Evolutionary conservation across 2,113 vertebrate genomes (phyloP).

Genomic region (Pituophis catenifer): DNA sequence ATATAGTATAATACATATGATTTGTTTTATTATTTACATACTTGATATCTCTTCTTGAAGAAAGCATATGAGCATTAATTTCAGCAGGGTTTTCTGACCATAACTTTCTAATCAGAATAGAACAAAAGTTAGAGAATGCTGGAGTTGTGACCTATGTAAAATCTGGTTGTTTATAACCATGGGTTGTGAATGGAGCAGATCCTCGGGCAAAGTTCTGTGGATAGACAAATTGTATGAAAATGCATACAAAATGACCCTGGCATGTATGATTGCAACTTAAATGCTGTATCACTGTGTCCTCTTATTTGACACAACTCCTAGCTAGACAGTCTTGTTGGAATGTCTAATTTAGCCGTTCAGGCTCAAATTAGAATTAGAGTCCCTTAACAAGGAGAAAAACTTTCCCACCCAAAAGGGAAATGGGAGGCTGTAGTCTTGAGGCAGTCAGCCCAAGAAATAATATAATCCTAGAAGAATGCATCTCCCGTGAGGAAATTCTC

Average conservation of each 20-base stretch:
- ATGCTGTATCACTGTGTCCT: background rate
- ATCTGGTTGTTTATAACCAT: background rate
- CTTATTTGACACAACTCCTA: constrained; percentile 27
- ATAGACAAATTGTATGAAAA: constrained; percentile 35
- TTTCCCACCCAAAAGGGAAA: constrained; percentile 78
- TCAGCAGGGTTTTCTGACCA: constrained; percentile 1
- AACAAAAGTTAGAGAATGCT: background rate
- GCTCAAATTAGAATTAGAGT: constrained; percentile 63
- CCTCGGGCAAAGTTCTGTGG: background rate
- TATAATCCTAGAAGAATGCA: constrained; percentile 78
- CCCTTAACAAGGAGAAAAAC: constrained; percentile 62
- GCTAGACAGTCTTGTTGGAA: constrained; percentile 14
- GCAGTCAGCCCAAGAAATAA: constrained; percentile 70
- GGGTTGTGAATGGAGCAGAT: background rate
- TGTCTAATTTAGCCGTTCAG: constrained; percentile 36
- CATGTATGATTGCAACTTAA: background rate
- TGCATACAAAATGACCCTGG: background rate
- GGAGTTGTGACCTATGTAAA: background rate
- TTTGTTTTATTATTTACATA: background rate
- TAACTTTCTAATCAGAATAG: background rate
- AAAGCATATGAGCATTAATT: background rate
- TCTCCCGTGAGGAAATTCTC: constrained; percentile 68
- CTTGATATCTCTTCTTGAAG: background rate
- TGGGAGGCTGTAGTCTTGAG: constrained; percentile 65
- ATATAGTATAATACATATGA: background rate